Evolutionary conservation across 2,797 vertebrate species (phyloP).

Genomic region (Ambastaia sidthimunki): DNA sequence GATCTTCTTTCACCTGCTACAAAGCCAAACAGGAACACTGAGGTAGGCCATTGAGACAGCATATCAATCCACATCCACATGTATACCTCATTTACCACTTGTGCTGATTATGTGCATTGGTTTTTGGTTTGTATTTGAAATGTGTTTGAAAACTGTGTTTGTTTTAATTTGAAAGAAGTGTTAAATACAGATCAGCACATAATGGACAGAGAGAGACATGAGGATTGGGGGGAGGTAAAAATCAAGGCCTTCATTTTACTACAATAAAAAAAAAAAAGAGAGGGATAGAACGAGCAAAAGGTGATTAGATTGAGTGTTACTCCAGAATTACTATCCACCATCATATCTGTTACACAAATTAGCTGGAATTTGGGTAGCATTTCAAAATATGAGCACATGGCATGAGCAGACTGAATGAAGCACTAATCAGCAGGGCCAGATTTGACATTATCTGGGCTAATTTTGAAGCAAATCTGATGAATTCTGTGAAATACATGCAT

Average conservation of each 20-base stretch:
- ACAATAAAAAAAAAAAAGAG: constrained; percentile 46
- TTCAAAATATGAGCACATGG: not conserved
- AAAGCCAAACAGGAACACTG: constrained; percentile 12
- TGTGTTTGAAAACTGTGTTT: not conserved
- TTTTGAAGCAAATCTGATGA: too few species aligned
- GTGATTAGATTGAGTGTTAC: constrained; percentile 62
- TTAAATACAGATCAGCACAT: constrained; percentile 17
- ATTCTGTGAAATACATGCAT: too few species aligned
- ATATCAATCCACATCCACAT: constrained; percentile 5
- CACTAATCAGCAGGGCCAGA: too few species aligned
- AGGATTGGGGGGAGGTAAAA: constrained; percentile 54
- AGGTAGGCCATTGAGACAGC: not conserved
- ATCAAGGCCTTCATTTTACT: constrained; percentile 60
- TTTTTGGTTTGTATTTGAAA: not conserved
- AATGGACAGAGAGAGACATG: constrained; percentile 37
- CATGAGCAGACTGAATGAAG: not conserved
- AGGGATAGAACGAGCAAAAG: constrained; percentile 37
- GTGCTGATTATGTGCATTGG: not conserved
- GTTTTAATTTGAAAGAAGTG: not conserved
- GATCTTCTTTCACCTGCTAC: constrained; percentile 23
- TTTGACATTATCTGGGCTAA: not conserved
- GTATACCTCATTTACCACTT: not conserved
- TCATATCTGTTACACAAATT: constrained; percentile 7
- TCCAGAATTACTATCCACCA: constrained; percentile 57
- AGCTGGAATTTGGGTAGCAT: not conserved